Evolutionary conservation across 1,140 invertebrate genomes (phyloP).

Genomic region (Neotoxoptera formosana): DNA sequence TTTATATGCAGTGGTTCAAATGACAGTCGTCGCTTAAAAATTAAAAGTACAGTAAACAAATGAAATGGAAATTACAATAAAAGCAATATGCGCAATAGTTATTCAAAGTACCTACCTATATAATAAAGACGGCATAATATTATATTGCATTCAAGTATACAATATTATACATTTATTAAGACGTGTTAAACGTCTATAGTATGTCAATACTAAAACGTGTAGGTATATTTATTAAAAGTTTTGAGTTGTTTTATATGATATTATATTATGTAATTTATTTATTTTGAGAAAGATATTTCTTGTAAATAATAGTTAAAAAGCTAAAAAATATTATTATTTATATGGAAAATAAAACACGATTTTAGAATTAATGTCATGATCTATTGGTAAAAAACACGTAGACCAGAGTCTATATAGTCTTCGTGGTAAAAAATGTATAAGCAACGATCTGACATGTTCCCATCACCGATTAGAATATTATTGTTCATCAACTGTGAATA

Average conservation of each 20-base stretch:
- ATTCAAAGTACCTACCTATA: neutral
- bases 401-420: too few species aligned
- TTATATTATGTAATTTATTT: neutral
- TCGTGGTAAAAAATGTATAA: too few species aligned
- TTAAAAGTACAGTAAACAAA: neutral
- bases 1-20: neutral
- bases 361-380: too few species aligned
- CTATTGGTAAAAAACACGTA: too few species aligned
- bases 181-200: neutral
- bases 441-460: too few species aligned
- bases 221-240: neutral
- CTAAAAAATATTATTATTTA: neutral
- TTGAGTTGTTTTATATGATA: neutral
- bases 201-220: neutral
- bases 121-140: neutral
- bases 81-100: neutral
- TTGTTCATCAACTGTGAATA: too few species aligned
- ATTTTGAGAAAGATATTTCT: neutral
- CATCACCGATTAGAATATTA: too few species aligned
- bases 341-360: too few species aligned
- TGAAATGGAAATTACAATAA: neutral
- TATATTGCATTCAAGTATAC: neutral
- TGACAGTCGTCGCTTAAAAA: neutral
- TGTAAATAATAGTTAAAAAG: neutral
- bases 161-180: neutral